Evolutionary conservation across 2,113 vertebrate species (phyloP).

Genomic region (Pionites leucogaster): DNA sequence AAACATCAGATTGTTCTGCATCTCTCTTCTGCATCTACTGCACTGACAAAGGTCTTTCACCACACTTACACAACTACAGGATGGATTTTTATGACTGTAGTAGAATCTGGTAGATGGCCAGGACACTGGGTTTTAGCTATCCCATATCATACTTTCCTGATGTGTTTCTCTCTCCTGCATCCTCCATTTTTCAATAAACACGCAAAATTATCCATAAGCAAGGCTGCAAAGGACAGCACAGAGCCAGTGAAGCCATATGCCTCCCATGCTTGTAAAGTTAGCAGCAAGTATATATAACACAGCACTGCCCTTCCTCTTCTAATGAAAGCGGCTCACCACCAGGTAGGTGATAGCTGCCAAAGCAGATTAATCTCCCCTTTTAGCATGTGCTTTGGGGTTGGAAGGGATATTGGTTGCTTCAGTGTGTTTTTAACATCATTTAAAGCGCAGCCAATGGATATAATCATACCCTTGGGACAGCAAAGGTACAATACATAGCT

Average conservation of each 20-base stretch:
- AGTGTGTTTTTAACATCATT: slow-evolving; percentile 53
- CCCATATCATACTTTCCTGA: not conserved
- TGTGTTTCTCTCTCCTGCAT: not conserved
- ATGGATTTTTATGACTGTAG: slow-evolving; percentile 29
- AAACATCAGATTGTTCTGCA: slow-evolving; percentile 45
- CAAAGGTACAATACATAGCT: slow-evolving; percentile 37
- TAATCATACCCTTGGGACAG: slow-evolving; percentile 33
- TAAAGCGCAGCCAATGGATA: not conserved
- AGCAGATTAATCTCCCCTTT: slow-evolving; percentile 28
- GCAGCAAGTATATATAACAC: slow-evolving; percentile 31
- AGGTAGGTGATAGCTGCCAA: slow-evolving; percentile 30
- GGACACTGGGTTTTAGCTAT: slow-evolving; percentile 3
- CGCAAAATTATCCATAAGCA: not conserved
- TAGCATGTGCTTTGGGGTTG: slow-evolving; percentile 22
- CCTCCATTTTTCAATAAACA: slow-evolving; percentile 30
- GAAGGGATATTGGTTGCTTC: slow-evolving; percentile 46
- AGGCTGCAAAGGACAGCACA: not conserved
- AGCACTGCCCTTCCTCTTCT: slow-evolving; percentile 38
- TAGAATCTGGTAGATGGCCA: slow-evolving; percentile 42
- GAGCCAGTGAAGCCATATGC: not conserved
- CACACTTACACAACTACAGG: not conserved
- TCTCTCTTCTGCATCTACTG: slow-evolving; percentile 48
- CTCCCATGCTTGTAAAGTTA: not conserved
- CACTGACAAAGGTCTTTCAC: slow-evolving; percentile 29
- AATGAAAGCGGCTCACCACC: not conserved